Evolutionary conservation across 2,888 invertebrate genomes (phyloP).

Genomic region (Oscheius sp.): DNA sequence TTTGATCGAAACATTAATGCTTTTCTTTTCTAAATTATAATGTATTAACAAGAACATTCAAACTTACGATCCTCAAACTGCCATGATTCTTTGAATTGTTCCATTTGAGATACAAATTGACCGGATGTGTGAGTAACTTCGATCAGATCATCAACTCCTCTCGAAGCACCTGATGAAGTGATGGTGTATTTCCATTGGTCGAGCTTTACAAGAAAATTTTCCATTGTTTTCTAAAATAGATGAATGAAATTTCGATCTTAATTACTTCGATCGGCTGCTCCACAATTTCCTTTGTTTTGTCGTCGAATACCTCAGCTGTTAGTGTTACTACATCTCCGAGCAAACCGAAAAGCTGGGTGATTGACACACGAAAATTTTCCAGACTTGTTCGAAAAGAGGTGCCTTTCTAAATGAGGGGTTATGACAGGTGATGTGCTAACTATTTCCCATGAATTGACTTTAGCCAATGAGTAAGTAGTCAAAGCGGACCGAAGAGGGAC

Average conservation of each 20-base stretch:
- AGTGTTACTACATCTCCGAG: conserved; percentile 15
- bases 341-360: conserved; percentile 15
- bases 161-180: neutral
- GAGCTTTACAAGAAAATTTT: conserved; percentile 35
- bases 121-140: conserved; percentile 34
- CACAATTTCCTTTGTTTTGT: conserved; percentile 8
- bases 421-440: neutral
- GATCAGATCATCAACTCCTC: conserved; percentile 33
- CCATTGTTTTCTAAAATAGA: conserved; percentile 29
- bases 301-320: conserved; percentile 1
- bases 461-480: conserved; percentile 12
- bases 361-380: conserved; percentile 17
- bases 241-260: neutral
- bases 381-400: conserved; percentile 27
- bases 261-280: conserved; percentile 23
- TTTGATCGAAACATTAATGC: neutral
- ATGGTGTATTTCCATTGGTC: conserved; percentile 32
- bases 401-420: neutral
- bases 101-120: conserved; percentile 27
- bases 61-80: conserved; percentile 7
- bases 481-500: conserved; percentile 15
- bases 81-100: conserved; percentile 29
- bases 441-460: conserved; percentile 18
- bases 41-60: neutral
- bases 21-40: neutral